phyloP scores from a whole-genome alignment of 2,797 vertebrate species.

The Paguma larvata region DNA sequence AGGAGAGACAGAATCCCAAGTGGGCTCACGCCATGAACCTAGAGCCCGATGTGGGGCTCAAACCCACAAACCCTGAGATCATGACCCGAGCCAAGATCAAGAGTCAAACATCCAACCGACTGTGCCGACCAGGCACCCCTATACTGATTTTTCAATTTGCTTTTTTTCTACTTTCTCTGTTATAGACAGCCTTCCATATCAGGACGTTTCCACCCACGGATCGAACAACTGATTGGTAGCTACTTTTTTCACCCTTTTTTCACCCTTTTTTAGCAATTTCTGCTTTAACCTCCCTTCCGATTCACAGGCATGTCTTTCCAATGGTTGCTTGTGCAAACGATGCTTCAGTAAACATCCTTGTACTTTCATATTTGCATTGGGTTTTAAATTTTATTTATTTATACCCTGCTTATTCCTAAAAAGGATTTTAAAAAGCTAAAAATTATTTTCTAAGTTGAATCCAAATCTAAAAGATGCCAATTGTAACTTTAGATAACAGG shows the following conservation, averaged over 20 bases:
- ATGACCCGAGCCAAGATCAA: too few relatives aligned
- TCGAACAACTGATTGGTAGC: neutral
- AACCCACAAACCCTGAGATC: too few relatives aligned
- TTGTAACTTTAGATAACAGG: slow-evolving; percentile 59
- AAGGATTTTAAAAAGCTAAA: slow-evolving; percentile 56
- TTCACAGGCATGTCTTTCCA: slow-evolving; percentile 55
- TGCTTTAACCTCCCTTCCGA: neutral
- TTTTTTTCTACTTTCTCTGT: neutral
- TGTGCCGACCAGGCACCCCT: too few relatives aligned
- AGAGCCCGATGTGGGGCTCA: too few relatives aligned
- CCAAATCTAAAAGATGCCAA: slow-evolving; percentile 53
- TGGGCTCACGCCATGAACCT: too few relatives aligned
- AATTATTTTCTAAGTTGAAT: slow-evolving; percentile 50
- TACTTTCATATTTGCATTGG: neutral
- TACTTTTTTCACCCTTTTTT: neutral
- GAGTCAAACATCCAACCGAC: too few relatives aligned
- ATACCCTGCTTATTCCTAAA: slow-evolving; percentile 32
- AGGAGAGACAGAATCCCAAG: too few relatives aligned
- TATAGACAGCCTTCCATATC: neutral
- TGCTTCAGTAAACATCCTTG: neutral
- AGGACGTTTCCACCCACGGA: neutral
- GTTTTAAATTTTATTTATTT: slow-evolving; percentile 43
- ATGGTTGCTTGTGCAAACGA: neutral
- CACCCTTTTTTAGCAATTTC: neutral
- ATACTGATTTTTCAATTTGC: neutral